Conservation (phyloP, 1,140 invertebrate genomes). For the Calosoma granatense region DNA sequence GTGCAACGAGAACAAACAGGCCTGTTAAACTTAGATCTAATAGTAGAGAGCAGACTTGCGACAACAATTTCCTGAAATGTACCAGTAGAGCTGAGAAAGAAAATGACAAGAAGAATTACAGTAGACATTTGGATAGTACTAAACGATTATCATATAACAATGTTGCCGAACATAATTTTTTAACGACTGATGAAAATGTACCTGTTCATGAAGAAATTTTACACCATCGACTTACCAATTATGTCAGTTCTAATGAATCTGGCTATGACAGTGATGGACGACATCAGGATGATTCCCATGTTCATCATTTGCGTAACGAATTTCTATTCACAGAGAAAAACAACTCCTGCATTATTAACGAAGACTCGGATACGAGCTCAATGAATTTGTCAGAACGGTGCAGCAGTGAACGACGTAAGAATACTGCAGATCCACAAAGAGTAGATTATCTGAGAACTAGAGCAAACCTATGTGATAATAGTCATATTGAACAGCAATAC, state of each 20-base stretch:
- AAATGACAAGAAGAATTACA: background rate
- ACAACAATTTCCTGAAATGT: background rate
- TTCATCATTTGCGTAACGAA: conserved; percentile 26
- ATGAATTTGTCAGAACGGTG: background rate
- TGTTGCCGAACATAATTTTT: background rate
- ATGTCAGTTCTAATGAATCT: conserved; percentile 71
- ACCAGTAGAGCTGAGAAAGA: background rate
- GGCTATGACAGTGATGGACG: conserved; percentile 71
- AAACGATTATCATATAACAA: background rate
- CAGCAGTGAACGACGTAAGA: background rate
- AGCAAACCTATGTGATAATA: background rate
- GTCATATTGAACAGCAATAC: background rate
- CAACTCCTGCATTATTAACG: background rate
- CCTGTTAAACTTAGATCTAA: background rate
- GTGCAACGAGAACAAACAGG: background rate
- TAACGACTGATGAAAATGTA: background rate
- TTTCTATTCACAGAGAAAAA: conserved; percentile 12
- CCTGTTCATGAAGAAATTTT: conserved; percentile 27
- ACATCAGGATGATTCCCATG: conserved; percentile 42
- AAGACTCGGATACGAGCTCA: background rate
- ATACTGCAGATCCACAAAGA: background rate
- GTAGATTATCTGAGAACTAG: background rate
- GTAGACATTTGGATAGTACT: background rate
- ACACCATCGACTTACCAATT: conserved; percentile 49
- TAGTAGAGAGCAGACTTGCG: background rate